These are phyloP conservation scores for Cataglyphis cursor DNA, from an alignment of 2,888 invertebrate genomes.

Conservation along the genomic window DNA sequence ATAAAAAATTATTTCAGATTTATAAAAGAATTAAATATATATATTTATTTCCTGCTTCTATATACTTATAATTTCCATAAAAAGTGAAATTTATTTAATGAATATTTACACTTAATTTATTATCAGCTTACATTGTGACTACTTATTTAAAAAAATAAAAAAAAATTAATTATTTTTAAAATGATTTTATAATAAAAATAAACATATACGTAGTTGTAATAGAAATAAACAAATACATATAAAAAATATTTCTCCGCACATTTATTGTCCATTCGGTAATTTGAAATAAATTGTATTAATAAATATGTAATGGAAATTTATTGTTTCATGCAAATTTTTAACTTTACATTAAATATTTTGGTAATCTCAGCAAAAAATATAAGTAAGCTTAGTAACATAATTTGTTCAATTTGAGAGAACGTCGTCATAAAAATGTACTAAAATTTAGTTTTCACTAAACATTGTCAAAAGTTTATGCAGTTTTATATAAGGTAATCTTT, in stretches of 20 bases:
- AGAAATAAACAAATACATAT: background rate
- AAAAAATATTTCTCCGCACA: background rate
- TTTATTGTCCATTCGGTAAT: background rate
- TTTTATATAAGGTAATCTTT: background rate
- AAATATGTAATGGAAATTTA: background rate
- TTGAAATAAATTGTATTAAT: background rate
- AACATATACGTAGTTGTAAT: background rate
- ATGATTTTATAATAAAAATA: background rate
- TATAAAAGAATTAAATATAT: background rate
- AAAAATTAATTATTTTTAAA: conserved; percentile 16
- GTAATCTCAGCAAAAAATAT: background rate
- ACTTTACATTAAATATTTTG: background rate
- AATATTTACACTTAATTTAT: conserved; percentile 2
- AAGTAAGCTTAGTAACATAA: background rate
- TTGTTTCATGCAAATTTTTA: background rate
- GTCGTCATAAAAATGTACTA: background rate
- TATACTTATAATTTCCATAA: background rate
- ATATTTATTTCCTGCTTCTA: background rate
- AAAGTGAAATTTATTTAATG: background rate
- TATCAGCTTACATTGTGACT: background rate
- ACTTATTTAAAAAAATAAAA: background rate
- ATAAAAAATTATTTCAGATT: background rate
- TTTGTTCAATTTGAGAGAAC: background rate
- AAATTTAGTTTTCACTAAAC: background rate
- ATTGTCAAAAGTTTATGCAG: background rate